Base-by-base conservation (phyloP, 2,113 vertebrate genomes). In the Cyanoramphus novaezelandiae region DNA sequence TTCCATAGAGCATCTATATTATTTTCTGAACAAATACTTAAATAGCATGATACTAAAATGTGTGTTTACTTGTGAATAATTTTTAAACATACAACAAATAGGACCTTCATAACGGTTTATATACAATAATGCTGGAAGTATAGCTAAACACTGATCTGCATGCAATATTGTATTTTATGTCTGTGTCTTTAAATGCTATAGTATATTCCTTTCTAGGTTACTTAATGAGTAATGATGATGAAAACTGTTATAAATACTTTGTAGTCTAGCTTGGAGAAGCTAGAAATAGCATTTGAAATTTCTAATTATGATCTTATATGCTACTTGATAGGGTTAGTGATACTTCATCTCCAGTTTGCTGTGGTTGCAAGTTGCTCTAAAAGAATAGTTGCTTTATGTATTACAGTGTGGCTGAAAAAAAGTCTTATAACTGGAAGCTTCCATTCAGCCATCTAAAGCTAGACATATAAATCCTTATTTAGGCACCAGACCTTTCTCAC, bases 191-290 rank as follows among this genome's bases (percentile, higher is more conserved):
- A 96, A 95, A 90, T 91, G 21, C 82, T 92, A 92, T 3, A 88
- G 72, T 86, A 41, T 55, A 65, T 79, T 63, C 29, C 76, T 96
- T 96, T 88, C n/a, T 46, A 83, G 60, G 59, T 82, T 96, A 90
- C 52, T 89, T 93, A 89, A 27, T 83, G 81, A 76, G 88, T 67
- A 90, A 44, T 71, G 37, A 94, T 93, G 96, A 97, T 84, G 67
- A 95, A 95, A 97, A 46, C n/a, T 85, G 93, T 96, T 96, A 91
- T 86, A 97, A 97, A 95, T 96, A 97, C 41, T 57, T 68, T 78
- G 39, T 76, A 92, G 68, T 95, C 43, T 76, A 96, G 93, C 93
- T 81, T 53, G 17, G 47, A 80, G 71, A 82, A 86, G 71, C 82
- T 92, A 93, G 79, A 95, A 97, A 96, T 87, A 96, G 63, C 53